These are phyloP conservation scores for Drosophila willistoni DNA, from an alignment of 1,140 invertebrate genomes.

Conservation along the genomic window DNA sequence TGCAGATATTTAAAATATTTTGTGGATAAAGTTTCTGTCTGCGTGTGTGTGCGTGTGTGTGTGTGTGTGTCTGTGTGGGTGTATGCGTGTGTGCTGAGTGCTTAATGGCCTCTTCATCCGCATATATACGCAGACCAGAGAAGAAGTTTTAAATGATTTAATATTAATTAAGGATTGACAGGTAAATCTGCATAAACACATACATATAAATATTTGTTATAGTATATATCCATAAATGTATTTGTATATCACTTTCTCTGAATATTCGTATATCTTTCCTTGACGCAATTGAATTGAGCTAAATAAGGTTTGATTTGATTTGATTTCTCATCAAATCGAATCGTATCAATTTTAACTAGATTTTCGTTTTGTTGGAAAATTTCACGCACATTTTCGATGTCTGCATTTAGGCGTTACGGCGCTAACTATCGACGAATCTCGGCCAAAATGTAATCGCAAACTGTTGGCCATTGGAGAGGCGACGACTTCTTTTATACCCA, in stretches of 20 bases:
- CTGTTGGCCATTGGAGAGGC: slow-evolving; percentile 3
- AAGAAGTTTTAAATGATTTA: slow-evolving; percentile 63
- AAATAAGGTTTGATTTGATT: slow-evolving; percentile 4
- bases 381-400: slow-evolving; percentile 10
- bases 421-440: slow-evolving; percentile 11
- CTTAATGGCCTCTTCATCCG: slow-evolving; percentile 1
- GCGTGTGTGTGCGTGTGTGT: neutral
- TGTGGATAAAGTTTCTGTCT: slow-evolving; percentile 45
- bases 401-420: neutral
- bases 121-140: neutral
- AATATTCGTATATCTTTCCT: neutral
- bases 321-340: neutral
- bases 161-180: slow-evolving; percentile 67
- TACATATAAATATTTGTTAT: neutral
- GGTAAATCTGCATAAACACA: slow-evolving; percentile 28
- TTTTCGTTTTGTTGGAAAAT: neutral
- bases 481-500: slow-evolving; percentile 8
- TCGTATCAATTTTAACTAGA: neutral
- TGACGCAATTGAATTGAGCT: neutral
- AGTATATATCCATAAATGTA: slow-evolving; percentile 1
- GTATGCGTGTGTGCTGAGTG: neutral
- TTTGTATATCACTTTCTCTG: neutral
- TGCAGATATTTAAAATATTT: slow-evolving; percentile 73
- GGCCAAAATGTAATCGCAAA: slow-evolving; percentile 1
- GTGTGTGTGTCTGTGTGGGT: neutral